Conservation (phyloP, 2,888 invertebrate species). For the Pristionchus mayeri region DNA sequence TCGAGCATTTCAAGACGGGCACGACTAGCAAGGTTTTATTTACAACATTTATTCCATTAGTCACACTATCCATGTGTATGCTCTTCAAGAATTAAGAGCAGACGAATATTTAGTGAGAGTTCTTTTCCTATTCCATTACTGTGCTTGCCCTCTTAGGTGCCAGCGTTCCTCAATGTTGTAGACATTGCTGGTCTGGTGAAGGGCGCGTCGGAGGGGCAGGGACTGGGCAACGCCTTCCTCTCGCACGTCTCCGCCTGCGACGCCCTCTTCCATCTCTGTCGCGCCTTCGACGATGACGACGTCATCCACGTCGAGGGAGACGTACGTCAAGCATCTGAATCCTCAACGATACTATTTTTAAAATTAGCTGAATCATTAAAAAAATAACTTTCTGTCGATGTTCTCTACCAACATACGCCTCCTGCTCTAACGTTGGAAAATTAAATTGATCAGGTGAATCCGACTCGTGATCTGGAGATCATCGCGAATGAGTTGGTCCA, state of each 20-base stretch:
- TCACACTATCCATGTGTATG: no score
- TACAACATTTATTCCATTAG: no score
- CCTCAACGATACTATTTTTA: no score
- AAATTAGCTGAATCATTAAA: no score
- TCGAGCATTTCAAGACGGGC: constrained; percentile 89
- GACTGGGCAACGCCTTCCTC: constrained; percentile 97
- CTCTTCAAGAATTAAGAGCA: no score
- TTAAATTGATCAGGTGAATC: constrained; percentile 90
- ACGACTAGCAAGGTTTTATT: constrained; percentile 83
- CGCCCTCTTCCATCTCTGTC: constrained; percentile 93
- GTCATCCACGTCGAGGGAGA: constrained; percentile 94
- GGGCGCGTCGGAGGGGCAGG: constrained; percentile 95
- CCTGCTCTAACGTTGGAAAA: no score
- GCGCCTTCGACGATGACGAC: constrained; percentile 94
- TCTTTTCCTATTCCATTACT: no score
- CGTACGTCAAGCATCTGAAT: no score
- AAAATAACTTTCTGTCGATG: no score
- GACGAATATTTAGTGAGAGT: no score
- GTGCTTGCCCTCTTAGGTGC: no score
- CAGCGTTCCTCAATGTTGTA: constrained; percentile 95
- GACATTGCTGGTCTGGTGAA: constrained; percentile 99
- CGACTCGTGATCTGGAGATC: constrained; percentile 94
- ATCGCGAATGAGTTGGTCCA: constrained; percentile 94
- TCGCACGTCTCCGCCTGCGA: constrained; percentile 99
- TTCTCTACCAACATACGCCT: no score